Conservation (phyloP, 2,113 vertebrate species). For the Pleuronectes platessa region DNA sequence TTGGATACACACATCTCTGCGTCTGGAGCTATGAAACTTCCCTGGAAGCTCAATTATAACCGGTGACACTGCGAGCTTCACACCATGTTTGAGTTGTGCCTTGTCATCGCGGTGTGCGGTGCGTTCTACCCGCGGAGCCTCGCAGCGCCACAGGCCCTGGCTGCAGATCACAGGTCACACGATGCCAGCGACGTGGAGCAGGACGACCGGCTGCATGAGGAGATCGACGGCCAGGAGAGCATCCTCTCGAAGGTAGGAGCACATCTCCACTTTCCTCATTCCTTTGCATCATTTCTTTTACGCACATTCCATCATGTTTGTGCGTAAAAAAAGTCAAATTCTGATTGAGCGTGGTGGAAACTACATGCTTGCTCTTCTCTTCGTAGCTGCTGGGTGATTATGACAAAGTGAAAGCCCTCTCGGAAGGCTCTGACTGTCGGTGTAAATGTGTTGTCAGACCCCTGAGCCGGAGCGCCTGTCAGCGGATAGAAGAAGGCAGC, state of each 20-base stretch:
- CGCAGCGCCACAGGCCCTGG: constrained; percentile 50
- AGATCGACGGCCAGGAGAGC: constrained; percentile 85
- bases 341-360: constrained; percentile 62
- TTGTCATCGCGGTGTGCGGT: constrained; percentile 56
- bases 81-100: constrained; percentile 60
- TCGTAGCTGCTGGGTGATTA: constrained; percentile 95
- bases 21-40: constrained; percentile 37
- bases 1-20: background rate
- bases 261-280: background rate
- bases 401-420: constrained; percentile 95
- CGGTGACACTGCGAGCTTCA: constrained; percentile 19
- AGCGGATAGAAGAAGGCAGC: constrained; percentile 83
- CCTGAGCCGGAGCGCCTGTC: constrained; percentile 89
- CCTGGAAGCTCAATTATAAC: constrained; percentile 9
- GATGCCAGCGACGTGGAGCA: constrained; percentile 20
- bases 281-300: background rate
- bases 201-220: constrained; percentile 78
- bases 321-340: background rate
- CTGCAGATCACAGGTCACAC: constrained; percentile 22
- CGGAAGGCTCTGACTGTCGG: constrained; percentile 93
- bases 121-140: constrained; percentile 44
- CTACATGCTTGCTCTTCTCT: constrained; percentile 76
- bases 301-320: background rate
- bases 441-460: constrained; percentile 97
- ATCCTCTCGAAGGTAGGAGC: constrained; percentile 87